A percentile compares a stretch with the other conserved stretches of the same genome.
phyloP scores from a whole-genome alignment of 2,888 invertebrate species.

The Hemicrepidius hirtus region DNA sequence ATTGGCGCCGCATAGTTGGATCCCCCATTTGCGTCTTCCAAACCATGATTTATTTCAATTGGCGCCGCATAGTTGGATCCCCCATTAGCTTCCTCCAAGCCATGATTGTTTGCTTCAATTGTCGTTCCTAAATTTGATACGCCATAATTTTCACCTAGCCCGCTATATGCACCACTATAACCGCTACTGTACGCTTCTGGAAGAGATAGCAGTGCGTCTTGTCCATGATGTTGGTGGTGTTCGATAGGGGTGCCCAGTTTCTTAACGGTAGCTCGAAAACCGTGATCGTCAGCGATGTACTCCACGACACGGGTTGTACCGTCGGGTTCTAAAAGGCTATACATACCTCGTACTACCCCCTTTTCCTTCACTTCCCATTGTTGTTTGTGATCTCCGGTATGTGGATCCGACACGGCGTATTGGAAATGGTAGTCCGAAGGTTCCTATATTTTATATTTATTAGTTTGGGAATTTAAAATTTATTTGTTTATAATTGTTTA shows the following conservation, averaged over 20 bases:
- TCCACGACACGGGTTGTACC: conserved; percentile 63
- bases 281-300: conserved; percentile 60
- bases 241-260: conserved; percentile 34
- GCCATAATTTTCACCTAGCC: conserved; percentile 4
- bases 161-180: conserved; percentile 22
- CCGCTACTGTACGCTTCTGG: conserved; percentile 19
- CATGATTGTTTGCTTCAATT: not conserved
- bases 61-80: no score
- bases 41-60: no score
- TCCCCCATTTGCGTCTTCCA: no score
- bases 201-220: not conserved
- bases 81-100: no score
- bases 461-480: not conserved
- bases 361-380: conserved; percentile 63
- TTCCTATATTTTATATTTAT: conserved; percentile 27
- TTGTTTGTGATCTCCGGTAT: conserved; percentile 63
- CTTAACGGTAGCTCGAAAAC: conserved; percentile 62
- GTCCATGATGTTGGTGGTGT: not conserved
- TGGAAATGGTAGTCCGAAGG: conserved; percentile 61
- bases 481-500: no score
- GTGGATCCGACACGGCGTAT: conserved; percentile 62
- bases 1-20: no score
- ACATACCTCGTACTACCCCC: conserved; percentile 60
- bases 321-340: conserved; percentile 63
- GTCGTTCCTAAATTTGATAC: not conserved